Conservation (phyloP, 2,113 vertebrate species). For the Struthio camelus region DNA sequence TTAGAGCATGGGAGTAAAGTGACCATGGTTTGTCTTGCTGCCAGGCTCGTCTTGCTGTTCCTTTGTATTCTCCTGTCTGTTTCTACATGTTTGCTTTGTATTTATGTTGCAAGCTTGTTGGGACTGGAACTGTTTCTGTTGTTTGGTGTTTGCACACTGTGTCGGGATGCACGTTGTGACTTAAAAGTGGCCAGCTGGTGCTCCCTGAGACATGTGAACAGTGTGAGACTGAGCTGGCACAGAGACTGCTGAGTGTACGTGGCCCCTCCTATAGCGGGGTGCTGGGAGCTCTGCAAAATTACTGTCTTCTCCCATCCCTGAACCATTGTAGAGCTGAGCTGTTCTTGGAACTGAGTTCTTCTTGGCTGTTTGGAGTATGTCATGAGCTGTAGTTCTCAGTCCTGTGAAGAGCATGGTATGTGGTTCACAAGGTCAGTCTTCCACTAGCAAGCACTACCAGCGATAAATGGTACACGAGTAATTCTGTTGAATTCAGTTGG, state of each 20-base stretch:
- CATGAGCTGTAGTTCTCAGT: neutral
- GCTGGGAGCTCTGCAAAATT: neutral
- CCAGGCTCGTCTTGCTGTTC: neutral
- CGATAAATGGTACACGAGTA: neutral
- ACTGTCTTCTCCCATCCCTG: neutral
- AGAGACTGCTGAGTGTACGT: neutral
- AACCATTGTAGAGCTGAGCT: neutral
- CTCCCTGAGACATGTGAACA: neutral
- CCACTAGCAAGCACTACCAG: neutral
- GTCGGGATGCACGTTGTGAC: neutral
- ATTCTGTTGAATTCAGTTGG: neutral
- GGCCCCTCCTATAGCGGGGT: neutral
- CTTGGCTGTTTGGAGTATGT: neutral
- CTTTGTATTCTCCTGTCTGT: neutral
- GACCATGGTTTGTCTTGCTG: neutral
- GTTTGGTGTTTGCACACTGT: neutral
- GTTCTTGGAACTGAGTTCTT: neutral
- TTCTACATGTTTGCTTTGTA: neutral
- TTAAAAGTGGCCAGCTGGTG: neutral
- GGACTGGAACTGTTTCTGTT: neutral
- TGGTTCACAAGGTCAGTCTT: neutral
- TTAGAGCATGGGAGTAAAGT: neutral
- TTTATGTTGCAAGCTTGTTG: neutral
- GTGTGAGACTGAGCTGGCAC: neutral
- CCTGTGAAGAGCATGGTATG: rapidly evolving